A percentile compares a stretch with the other conserved stretches of the same genome.
phyloP scores from a whole-genome alignment of 2,113 vertebrate genomes.

The Perca schrenkii region DNA sequence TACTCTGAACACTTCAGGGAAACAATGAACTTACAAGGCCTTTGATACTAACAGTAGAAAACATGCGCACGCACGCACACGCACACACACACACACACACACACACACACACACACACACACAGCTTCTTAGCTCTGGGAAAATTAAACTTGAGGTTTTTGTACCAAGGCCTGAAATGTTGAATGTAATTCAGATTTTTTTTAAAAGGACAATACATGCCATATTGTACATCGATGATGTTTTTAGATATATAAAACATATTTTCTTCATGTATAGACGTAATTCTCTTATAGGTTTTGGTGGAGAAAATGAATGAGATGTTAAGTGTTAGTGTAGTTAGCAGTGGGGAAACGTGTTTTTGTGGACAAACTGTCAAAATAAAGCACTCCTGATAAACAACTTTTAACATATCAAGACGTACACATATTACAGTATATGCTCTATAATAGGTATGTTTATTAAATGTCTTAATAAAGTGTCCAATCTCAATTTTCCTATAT shows the following conservation, averaged over 20 bases:
- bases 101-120: constrained; percentile 38
- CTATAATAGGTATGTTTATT: constrained; percentile 25
- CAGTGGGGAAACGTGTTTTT: constrained; percentile 57
- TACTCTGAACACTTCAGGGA: constrained; percentile 75
- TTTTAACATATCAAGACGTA: constrained; percentile 51
- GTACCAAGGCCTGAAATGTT: constrained; percentile 85
- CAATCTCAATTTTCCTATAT: constrained; percentile 24
- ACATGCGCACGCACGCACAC: constrained; percentile 2
- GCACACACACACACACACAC: constrained; percentile 37
- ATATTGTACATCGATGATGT: constrained; percentile 77
- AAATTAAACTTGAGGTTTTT: constrained; percentile 85
- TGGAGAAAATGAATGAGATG: constrained; percentile 79
- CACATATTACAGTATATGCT: constrained; percentile 44
- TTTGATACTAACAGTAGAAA: constrained; percentile 48
- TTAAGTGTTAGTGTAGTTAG: constrained; percentile 81
- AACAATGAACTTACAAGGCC: constrained; percentile 65
- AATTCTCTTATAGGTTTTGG: constrained; percentile 81
- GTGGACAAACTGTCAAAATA: constrained; percentile 62
- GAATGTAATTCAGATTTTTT: constrained; percentile 91
- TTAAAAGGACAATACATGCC: constrained; percentile 75
- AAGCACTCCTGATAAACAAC: constrained; percentile 70
- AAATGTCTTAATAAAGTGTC: constrained; percentile 68
- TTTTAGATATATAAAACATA: constrained; percentile 78
- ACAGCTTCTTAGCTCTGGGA: constrained; percentile 69
- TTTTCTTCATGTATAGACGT: constrained; percentile 80